phyloP scores from a whole-genome alignment of 1,140 invertebrate genomes.

The Goniozus legneri region DNA sequence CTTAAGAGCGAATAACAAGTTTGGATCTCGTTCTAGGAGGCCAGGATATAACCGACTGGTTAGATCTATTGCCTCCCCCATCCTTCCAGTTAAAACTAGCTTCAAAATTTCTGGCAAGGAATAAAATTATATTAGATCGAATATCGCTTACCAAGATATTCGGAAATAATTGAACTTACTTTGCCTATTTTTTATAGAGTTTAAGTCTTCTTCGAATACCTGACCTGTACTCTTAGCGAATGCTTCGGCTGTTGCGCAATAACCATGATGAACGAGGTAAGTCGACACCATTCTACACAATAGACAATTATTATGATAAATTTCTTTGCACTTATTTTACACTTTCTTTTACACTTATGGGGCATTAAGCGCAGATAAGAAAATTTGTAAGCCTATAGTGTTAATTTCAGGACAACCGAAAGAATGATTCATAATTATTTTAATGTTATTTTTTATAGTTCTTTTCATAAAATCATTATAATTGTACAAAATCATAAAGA shows the following conservation, averaged over 20 bases:
- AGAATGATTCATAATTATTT: no score
- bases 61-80: constrained; percentile 91
- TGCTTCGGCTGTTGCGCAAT: constrained; percentile 94
- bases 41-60: constrained; percentile 87
- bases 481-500: no score
- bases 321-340: no score
- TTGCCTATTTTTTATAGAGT: constrained; percentile 96
- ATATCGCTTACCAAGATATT: background rate
- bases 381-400: no score
- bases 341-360: no score
- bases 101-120: constrained; percentile 83
- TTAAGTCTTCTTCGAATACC: constrained; percentile 87
- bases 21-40: constrained; percentile 83
- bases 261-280: constrained; percentile 96
- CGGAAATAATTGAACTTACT: constrained; percentile 61
- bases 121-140: constrained; percentile 12
- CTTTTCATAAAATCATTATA: no score
- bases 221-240: constrained; percentile 89
- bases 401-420: no score
- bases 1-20: constrained; percentile 91
- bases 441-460: no score
- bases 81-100: constrained; percentile 84
- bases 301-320: no score
- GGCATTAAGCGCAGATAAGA: no score
- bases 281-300: constrained; percentile 96